These are phyloP conservation scores for Microcebus jonahi DNA, from an alignment of 2,113 vertebrate genomes.

Conservation along the genomic window DNA sequence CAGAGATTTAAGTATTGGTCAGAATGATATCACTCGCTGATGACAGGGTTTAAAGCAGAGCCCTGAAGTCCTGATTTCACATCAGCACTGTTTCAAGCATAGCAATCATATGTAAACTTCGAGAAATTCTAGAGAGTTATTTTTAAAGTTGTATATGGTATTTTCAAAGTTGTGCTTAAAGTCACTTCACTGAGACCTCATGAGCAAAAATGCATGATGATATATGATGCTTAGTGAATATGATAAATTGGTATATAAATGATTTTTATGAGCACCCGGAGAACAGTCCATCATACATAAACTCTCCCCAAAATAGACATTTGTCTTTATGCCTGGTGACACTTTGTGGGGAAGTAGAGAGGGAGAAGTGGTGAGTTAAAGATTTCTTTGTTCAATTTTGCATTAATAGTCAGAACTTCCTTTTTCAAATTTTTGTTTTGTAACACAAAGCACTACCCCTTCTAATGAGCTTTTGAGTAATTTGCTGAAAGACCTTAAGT, in stretches of 20 bases:
- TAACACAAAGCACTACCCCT: not conserved
- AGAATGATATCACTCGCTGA: not conserved
- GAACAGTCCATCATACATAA: not conserved
- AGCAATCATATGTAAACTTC: not conserved
- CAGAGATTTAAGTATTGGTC: not conserved
- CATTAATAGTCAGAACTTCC: not conserved
- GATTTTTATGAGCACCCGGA: not conserved
- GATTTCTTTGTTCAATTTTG: not conserved
- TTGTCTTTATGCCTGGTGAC: not conserved
- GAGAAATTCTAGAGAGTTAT: not conserved
- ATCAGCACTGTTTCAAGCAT: not conserved
- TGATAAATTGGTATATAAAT: not conserved
- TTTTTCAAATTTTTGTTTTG: not conserved
- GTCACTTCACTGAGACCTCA: not conserved
- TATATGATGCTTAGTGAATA: not conserved
- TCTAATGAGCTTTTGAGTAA: not conserved
- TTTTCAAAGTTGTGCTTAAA: slow-evolving; percentile 4
- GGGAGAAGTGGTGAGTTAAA: not conserved
- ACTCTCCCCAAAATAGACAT: not conserved
- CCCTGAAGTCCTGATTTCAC: not conserved
- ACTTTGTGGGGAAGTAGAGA: not conserved
- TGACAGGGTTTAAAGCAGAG: not conserved
- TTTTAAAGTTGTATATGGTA: not conserved
- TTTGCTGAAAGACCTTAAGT: not conserved
- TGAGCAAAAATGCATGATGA: not conserved